Evolutionary conservation across 2,113 vertebrate species (phyloP).

Genomic region (Loxodonta africana): DNA sequence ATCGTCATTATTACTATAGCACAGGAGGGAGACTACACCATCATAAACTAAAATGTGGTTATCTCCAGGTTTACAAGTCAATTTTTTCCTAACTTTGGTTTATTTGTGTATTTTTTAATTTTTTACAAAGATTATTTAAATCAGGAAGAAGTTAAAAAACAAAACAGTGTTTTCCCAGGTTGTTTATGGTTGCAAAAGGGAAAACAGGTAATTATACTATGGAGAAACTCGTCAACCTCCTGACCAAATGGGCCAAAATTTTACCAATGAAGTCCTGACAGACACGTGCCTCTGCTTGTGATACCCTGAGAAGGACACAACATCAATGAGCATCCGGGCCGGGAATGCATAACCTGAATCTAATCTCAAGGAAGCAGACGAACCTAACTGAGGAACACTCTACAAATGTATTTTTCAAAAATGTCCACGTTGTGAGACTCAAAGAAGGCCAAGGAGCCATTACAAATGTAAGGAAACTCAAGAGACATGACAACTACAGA

Average conservation of each 20-base stretch:
- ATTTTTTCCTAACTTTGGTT: neutral
- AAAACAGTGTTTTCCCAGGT: neutral
- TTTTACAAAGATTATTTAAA: neutral
- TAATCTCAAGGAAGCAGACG: neutral
- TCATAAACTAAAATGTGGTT: neutral
- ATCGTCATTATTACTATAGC: neutral
- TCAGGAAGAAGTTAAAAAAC: neutral
- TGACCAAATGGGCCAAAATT: neutral
- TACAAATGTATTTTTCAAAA: neutral
- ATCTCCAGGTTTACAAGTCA: neutral
- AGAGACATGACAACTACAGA: neutral
- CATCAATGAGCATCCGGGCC: accelerated
- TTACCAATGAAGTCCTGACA: neutral
- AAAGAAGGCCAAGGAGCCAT: neutral
- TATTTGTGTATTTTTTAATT: neutral
- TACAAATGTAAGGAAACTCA: neutral
- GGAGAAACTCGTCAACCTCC: neutral
- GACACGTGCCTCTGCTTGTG: neutral
- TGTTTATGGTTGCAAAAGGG: neutral
- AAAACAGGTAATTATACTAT: neutral
- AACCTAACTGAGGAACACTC: neutral
- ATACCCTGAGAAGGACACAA: neutral
- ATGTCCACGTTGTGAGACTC: neutral
- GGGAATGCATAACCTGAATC: neutral
- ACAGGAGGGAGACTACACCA: neutral